Percentiles rank a stretch among this genome's conserved stretches.
These are phyloP conservation scores for Gallinago solitaria DNA, from an alignment of 2,797 vertebrate genomes.

Conservation along the genomic window DNA sequence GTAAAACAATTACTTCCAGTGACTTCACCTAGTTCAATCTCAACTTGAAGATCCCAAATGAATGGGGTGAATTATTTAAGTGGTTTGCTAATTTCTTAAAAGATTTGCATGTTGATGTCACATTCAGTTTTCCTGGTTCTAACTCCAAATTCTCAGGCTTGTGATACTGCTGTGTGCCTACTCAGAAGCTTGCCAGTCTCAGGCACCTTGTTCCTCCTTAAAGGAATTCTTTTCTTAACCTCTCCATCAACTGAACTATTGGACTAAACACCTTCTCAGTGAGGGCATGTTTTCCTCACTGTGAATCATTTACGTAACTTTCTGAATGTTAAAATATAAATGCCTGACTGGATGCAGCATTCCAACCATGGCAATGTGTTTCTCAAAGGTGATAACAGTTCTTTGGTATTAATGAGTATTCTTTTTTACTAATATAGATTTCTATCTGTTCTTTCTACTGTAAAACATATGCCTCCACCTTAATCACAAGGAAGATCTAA, in stretches of 20 bases:
- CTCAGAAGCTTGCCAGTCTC: background rate
- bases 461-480: background rate
- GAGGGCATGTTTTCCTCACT: background rate
- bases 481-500: background rate
- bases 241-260: background rate
- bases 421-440: background rate
- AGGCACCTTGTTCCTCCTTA: background rate
- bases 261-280: background rate
- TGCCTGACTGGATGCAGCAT: background rate
- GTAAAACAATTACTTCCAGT: background rate
- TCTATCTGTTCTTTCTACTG: background rate
- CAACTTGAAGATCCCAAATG: background rate
- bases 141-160: background rate
- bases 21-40: background rate
- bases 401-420: background rate
- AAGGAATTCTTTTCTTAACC: background rate
- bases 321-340: background rate
- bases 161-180: background rate
- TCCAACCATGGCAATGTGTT: background rate
- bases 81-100: background rate
- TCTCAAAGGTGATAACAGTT: background rate
- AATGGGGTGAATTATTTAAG: background rate
- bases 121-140: background rate
- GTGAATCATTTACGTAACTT: background rate
- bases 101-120: background rate